phyloP scores from a whole-genome alignment of 1,140 invertebrate genomes.

The Chymomyza costata region DNA sequence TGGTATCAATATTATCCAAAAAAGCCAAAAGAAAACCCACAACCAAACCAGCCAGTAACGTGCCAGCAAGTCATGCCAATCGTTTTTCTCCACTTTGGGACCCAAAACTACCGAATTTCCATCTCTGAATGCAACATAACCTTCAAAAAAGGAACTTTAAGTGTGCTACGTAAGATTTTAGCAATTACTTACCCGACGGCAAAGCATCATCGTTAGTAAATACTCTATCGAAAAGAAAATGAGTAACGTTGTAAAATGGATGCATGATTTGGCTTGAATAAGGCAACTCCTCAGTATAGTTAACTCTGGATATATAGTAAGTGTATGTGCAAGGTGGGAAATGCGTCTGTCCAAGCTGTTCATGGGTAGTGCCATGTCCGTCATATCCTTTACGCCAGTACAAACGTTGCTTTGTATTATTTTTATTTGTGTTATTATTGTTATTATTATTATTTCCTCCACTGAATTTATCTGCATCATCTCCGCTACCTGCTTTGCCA shows the following conservation, averaged over 20 bases:
- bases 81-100: slow-evolving; percentile 73
- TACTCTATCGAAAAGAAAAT: slow-evolving; percentile 24
- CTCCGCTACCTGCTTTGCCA: no score
- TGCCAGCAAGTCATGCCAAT: slow-evolving; percentile 78
- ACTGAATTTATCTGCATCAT: no score
- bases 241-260: slow-evolving; percentile 41
- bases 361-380: slow-evolving; percentile 39
- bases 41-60: slow-evolving; percentile 79
- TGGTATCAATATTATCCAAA: slow-evolving; percentile 81
- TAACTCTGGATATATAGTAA: neutral
- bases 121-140: slow-evolving; percentile 45
- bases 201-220: slow-evolving; percentile 14
- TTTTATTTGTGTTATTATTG: no score
- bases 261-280: slow-evolving; percentile 9
- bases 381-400: slow-evolving; percentile 10
- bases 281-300: slow-evolving; percentile 9
- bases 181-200: slow-evolving; percentile 34
- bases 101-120: slow-evolving; percentile 39
- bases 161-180: no score
- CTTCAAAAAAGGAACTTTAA: slow-evolving; percentile 17
- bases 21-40: slow-evolving; percentile 77
- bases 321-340: slow-evolving; percentile 28
- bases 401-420: no score
- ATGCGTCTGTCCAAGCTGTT: slow-evolving; percentile 38
- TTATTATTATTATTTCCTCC: no score